phyloP scores from a whole-genome alignment of 2,113 vertebrate species.

The Tenrec ecaudatus region DNA sequence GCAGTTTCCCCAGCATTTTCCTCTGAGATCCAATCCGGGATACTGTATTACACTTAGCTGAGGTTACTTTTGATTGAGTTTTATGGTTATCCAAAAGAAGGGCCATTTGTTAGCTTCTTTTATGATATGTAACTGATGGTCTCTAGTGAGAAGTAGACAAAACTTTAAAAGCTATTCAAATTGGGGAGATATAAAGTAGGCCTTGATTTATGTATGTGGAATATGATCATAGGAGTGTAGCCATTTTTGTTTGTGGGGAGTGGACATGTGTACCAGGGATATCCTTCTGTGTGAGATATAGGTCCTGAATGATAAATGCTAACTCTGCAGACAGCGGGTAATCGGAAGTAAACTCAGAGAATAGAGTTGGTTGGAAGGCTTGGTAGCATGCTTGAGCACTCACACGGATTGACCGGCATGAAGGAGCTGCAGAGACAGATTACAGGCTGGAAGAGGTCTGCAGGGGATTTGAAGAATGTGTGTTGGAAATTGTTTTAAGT shows the following conservation, averaged over 20 bases:
- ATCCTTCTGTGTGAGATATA: constrained; percentile 10
- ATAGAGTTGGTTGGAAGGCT: not conserved
- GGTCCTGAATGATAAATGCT: constrained; percentile 12
- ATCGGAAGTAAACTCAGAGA: not conserved
- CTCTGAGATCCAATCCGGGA: not conserved
- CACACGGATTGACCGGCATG: not conserved
- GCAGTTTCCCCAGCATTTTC: constrained; percentile 17
- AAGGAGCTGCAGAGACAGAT: not conserved
- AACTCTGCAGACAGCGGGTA: not conserved
- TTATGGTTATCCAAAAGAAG: not conserved
- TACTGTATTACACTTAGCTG: not conserved
- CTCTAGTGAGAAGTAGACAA: not conserved
- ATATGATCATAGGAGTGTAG: constrained; percentile 26
- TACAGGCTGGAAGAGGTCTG: not conserved
- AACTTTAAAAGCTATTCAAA: not conserved
- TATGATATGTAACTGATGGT: not conserved
- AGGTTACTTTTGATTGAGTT: constrained; percentile 36
- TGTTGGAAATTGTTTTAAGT: constrained; percentile 41
- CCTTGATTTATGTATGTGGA: not conserved
- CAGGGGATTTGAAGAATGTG: not conserved
- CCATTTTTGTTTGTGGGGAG: not conserved
- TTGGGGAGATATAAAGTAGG: not conserved
- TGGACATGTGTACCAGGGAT: not conserved
- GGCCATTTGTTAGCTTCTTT: constrained; percentile 45
- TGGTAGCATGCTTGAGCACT: not conserved